phyloP scores from a whole-genome alignment of 1,140 invertebrate species.

The Hylyphantes graminicola region DNA sequence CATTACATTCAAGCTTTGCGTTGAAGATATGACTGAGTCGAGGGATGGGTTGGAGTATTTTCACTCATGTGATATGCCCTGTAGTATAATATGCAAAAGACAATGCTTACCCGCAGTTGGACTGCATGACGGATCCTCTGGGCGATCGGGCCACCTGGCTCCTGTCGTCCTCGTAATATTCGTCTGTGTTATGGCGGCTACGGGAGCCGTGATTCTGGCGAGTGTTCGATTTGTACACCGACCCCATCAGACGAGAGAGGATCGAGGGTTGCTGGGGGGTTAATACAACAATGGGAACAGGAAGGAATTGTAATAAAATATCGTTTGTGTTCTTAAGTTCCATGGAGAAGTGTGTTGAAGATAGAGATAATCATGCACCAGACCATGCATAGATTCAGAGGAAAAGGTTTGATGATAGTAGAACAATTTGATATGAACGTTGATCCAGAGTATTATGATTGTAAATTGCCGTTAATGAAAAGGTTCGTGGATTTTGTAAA shows the following conservation, averaged over 20 bases:
- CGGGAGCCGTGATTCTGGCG: constrained; percentile 46
- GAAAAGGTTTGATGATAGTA: neutral
- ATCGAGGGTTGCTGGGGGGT: constrained; percentile 62
- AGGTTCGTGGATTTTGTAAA: too few relatives aligned
- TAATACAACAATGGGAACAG: constrained; percentile 29
- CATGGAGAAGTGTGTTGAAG: neutral
- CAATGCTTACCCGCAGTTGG: constrained; percentile 54
- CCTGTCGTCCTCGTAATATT: constrained; percentile 47
- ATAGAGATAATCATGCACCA: constrained; percentile 21
- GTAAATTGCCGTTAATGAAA: too few relatives aligned
- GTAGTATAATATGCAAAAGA: neutral
- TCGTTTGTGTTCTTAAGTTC: too few relatives aligned
- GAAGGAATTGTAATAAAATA: neutral
- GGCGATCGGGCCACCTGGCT: constrained; percentile 51
- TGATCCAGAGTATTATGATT: too few relatives aligned
- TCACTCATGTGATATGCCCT: too few relatives aligned
- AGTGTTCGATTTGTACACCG: constrained; percentile 60
- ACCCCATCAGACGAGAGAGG: constrained; percentile 62
- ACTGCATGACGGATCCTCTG: constrained; percentile 47
- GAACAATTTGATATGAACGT: too few relatives aligned
- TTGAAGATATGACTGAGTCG: too few relatives aligned
- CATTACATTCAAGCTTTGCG: too few relatives aligned
- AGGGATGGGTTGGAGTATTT: too few relatives aligned
- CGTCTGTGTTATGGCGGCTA: constrained; percentile 31
- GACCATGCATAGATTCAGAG: constrained; percentile 8